Percentiles rank a stretch among this genome's conserved stretches.
These are phyloP conservation scores for Anoplopoma fimbria DNA, from an alignment of 2,113 vertebrate genomes.

Conservation along the genomic window DNA sequence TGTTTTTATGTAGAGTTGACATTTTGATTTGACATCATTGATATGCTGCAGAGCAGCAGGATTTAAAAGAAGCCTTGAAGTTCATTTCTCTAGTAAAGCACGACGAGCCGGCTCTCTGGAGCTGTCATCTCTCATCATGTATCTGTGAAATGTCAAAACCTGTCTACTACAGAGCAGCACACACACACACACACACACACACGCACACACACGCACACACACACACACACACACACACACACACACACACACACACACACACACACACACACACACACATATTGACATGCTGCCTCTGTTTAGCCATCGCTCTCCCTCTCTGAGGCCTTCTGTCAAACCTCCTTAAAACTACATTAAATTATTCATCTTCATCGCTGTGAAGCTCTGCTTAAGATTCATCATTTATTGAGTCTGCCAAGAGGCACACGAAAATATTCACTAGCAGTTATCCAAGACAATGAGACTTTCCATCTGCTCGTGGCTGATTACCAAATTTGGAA, in stretches of 20 bases:
- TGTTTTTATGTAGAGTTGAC: neutral
- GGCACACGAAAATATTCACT: conserved; percentile 16
- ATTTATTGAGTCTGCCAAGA: conserved; percentile 13
- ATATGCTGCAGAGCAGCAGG: neutral
- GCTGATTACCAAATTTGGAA: conserved; percentile 42
- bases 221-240: neutral
- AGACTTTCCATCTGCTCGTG: conserved; percentile 29
- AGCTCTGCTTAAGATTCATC: conserved; percentile 46
- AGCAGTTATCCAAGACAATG: conserved; percentile 37
- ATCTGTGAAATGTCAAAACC: conserved; percentile 36
- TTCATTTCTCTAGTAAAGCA: neutral
- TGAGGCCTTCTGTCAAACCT: conserved; percentile 24
- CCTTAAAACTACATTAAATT: conserved; percentile 51
- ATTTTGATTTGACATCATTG: conserved; percentile 10
- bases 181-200: neutral
- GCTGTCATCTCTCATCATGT: conserved; percentile 32
- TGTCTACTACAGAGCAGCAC: too few relatives aligned
- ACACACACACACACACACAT: neutral
- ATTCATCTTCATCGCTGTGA: conserved; percentile 43
- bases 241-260: neutral
- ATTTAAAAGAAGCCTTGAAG: neutral
- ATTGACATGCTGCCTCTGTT: neutral
- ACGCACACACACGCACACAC: neutral
- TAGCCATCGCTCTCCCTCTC: neutral
- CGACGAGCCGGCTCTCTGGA: neutral